phyloP scores from a whole-genome alignment of 1,140 invertebrate genomes.

The Tetragnatha versicolor region DNA sequence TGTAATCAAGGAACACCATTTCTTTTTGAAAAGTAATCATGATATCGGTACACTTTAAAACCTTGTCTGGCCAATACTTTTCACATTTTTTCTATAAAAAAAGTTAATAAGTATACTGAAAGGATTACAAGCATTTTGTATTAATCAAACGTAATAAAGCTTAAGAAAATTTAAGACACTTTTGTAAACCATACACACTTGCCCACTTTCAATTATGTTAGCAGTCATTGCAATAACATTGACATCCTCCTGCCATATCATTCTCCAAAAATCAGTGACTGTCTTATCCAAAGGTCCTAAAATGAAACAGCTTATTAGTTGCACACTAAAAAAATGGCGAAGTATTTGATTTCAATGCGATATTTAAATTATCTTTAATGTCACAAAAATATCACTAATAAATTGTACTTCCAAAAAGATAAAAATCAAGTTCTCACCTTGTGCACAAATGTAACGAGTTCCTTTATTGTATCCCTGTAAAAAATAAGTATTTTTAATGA shows the following conservation, averaged over 20 bases:
- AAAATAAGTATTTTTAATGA: constrained; percentile 15
- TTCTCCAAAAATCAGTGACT: constrained; percentile 80
- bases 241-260: constrained; percentile 78
- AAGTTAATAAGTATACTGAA: too few relatives aligned
- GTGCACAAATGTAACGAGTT: constrained; percentile 79
- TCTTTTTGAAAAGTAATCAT: constrained; percentile 52
- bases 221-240: constrained; percentile 81
- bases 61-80: constrained; percentile 71
- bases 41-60: constrained; percentile 49
- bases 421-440: constrained; percentile 63
- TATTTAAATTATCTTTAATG: too few relatives aligned
- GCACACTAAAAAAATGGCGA: neutral
- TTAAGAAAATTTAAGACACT: too few relatives aligned
- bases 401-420: neutral
- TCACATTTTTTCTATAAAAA: constrained; percentile 71
- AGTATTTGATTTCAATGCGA: neutral
- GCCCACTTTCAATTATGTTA: constrained; percentile 77
- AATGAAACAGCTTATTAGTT: neutral
- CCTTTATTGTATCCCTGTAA: constrained; percentile 72
- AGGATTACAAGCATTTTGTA: neutral
- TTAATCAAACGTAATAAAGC: too few relatives aligned
- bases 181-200: too few relatives aligned
- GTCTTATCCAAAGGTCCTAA: constrained; percentile 79
- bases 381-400: neutral
- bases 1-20: constrained; percentile 54